These are phyloP conservation scores for Ctenosaura bakeri DNA, from an alignment of 2,797 vertebrate genomes.

Conservation along the genomic window DNA sequence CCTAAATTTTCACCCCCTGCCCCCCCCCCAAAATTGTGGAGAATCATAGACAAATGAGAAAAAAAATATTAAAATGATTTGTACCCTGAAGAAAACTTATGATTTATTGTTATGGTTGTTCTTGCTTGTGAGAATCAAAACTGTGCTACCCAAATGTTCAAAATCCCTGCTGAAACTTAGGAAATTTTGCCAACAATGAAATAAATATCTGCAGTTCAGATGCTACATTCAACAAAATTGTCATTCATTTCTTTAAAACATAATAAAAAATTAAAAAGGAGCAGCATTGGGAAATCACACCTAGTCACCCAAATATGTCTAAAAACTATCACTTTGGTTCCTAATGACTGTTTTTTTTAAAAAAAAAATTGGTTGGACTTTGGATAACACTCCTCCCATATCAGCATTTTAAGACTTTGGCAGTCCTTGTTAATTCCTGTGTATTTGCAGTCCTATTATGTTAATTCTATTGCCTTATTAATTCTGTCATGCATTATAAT, in stretches of 20 bases:
- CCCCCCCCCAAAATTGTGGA: too few relatives aligned
- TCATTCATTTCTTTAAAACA: not conserved
- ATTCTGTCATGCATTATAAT: not conserved
- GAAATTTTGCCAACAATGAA: not conserved
- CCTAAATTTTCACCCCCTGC: too few relatives aligned
- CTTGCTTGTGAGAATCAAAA: too few relatives aligned
- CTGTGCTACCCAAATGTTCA: too few relatives aligned
- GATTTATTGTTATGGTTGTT: too few relatives aligned
- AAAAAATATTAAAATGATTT: too few relatives aligned
- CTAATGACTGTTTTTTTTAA: not conserved
- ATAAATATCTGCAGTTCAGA: not conserved
- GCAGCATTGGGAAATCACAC: not conserved
- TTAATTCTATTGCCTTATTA: too few relatives aligned
- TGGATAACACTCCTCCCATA: too few relatives aligned
- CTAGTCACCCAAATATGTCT: not conserved
- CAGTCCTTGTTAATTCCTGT: not conserved
- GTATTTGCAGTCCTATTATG: not conserved
- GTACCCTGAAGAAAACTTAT: too few relatives aligned
- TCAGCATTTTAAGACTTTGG: not conserved
- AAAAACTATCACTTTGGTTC: not conserved
- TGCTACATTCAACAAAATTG: not conserved
- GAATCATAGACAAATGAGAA: too few relatives aligned
- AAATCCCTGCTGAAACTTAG: too few relatives aligned
- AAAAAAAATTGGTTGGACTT: not conserved
- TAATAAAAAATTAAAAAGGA: not conserved